A percentile compares a stretch with the other conserved stretches of the same genome.
Conservation (phyloP, 92 coral and sea anemone genomes). For the Umimayanthus kanabou region DNA sequence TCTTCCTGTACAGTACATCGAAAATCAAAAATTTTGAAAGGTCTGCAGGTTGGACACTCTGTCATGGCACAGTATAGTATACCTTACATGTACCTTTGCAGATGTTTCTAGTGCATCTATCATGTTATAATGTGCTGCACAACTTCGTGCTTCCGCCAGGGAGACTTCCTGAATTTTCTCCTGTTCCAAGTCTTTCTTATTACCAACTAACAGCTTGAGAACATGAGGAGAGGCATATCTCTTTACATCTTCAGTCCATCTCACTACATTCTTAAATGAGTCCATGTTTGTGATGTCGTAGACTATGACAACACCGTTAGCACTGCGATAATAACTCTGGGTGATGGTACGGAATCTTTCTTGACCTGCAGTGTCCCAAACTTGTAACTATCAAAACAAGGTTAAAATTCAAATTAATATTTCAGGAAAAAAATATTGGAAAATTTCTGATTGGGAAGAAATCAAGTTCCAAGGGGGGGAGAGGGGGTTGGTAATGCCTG, state of each 20-base stretch:
- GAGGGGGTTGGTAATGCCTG: no score
- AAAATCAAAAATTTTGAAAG: no score
- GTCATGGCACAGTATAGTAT: not conserved
- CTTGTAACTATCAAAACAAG: conserved; percentile 67
- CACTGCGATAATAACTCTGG: conserved; percentile 95
- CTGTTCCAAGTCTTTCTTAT: conserved; percentile 79
- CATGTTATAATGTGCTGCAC: conserved; percentile 76
- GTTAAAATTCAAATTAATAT: not conserved
- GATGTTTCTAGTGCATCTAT: conserved; percentile 84
- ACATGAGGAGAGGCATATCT: conserved; percentile 87
- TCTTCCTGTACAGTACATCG: no score
- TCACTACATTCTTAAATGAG: conserved; percentile 73
- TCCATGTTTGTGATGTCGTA: conserved; percentile 92
- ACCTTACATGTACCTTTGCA: conserved; percentile 87
- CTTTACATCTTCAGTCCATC: conserved; percentile 92
- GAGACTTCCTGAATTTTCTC: conserved; percentile 71
- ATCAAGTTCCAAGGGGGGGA: no score
- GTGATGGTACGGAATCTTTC: conserved; percentile 95
- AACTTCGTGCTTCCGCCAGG: conserved; percentile 73
- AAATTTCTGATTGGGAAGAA: no score
- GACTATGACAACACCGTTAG: conserved; percentile 81
- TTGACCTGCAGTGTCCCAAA: conserved; percentile 99
- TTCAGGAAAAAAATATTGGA: not conserved
- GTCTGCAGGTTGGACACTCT: no score
- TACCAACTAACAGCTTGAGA: conserved; percentile 85